phyloP scores from a whole-genome alignment of 1,140 invertebrate species.

The Steinernema khuongi region DNA sequence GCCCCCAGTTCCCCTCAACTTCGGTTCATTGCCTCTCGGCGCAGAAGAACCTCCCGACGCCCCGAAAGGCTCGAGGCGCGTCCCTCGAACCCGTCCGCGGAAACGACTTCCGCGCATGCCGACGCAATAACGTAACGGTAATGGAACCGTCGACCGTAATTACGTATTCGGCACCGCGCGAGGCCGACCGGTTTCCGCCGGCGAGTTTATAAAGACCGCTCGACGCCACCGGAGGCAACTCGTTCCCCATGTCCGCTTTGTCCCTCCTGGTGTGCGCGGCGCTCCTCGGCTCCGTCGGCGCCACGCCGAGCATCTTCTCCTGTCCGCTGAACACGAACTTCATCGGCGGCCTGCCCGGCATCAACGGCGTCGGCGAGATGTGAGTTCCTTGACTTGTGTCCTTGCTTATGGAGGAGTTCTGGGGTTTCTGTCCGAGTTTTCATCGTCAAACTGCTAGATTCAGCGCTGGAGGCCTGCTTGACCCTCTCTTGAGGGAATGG shows the following conservation, averaged over 20 bases:
- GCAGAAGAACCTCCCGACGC: no score
- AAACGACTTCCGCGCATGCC: background rate
- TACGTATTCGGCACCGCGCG: conserved; percentile 1
- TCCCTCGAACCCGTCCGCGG: no score
- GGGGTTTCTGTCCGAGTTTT: no score
- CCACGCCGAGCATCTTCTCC: conserved; percentile 7
- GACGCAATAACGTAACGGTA: conserved; percentile 16
- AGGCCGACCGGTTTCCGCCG: background rate
- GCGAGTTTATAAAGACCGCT: conserved; percentile 1
- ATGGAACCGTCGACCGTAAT: conserved; percentile 5
- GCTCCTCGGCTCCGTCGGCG: background rate
- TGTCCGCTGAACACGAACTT: conserved; percentile 5
- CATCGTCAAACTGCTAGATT: no score
- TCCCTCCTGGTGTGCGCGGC: background rate
- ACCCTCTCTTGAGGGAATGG: no score
- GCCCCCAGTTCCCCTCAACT: background rate
- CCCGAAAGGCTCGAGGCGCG: no score
- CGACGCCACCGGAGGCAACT: background rate
- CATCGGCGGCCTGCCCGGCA: background rate
- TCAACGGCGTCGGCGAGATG: conserved; percentile 8
- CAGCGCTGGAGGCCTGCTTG: no score
- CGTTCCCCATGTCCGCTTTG: conserved; percentile 5
- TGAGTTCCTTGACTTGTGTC: background rate
- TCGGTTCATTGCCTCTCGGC: background rate
- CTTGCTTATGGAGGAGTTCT: no score